phyloP scores from a whole-genome alignment of 2,888 invertebrate genomes.

The Autographa gamma region DNA sequence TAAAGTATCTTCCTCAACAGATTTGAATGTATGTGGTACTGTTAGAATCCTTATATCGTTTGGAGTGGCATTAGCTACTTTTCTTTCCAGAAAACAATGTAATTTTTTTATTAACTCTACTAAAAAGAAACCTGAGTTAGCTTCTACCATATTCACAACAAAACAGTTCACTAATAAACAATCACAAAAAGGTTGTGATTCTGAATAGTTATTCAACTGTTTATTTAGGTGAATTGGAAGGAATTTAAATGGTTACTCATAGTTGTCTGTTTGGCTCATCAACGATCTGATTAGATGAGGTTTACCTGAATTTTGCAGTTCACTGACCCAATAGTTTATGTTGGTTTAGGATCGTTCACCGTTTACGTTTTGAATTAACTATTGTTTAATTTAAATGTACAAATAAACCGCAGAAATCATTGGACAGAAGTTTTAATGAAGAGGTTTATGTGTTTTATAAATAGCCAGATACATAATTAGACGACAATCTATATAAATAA shows the following conservation, averaged over 20 bases:
- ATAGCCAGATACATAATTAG: neutral
- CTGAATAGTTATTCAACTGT: slow-evolving; percentile 34
- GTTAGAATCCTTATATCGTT: too few relatives aligned
- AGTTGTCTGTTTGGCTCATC: slow-evolving; percentile 46
- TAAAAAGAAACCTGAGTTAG: too few relatives aligned
- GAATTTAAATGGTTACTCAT: slow-evolving; percentile 54
- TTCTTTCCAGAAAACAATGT: too few relatives aligned
- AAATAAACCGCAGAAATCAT: neutral
- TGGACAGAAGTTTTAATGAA: neutral
- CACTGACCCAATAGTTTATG: slow-evolving; percentile 49
- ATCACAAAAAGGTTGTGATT: slow-evolving; percentile 20
- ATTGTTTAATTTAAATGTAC: slow-evolving; percentile 50
- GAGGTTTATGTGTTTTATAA: neutral
- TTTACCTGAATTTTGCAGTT: slow-evolving; percentile 54
- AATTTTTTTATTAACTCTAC: too few relatives aligned
- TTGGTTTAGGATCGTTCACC: slow-evolving; percentile 51
- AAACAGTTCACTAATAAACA: neutral
- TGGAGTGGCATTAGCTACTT: too few relatives aligned
- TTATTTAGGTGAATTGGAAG: slow-evolving; percentile 47
- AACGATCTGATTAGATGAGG: slow-evolving; percentile 56
- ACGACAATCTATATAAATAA: neutral
- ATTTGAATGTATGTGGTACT: too few relatives aligned
- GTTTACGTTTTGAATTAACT: slow-evolving; percentile 43
- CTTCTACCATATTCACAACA: neutral
- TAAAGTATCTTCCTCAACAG: too few relatives aligned